phyloP scores from a whole-genome alignment of 2,797 vertebrate genomes.

The Propithecus perrieri region DNA sequence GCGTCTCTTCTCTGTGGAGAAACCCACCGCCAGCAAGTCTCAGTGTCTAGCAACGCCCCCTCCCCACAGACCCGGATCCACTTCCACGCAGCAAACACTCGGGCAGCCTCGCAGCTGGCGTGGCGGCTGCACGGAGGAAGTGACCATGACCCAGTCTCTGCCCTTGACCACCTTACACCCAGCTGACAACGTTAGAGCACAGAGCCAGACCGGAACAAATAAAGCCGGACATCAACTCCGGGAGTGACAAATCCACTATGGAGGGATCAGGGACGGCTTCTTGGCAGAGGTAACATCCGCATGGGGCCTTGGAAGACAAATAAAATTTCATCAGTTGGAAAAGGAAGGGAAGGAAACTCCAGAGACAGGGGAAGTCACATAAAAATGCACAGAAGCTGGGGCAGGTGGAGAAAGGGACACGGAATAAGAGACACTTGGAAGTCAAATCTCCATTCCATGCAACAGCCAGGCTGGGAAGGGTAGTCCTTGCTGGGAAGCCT shows the following conservation, averaged over 20 bases:
- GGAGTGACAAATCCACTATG: neutral
- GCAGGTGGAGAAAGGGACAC: neutral
- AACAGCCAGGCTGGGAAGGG: neutral
- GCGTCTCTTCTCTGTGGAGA: neutral
- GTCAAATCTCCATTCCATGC: neutral
- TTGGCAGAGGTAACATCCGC: neutral
- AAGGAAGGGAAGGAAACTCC: neutral
- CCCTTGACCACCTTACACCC: neutral
- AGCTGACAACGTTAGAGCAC: neutral
- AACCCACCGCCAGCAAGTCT: neutral
- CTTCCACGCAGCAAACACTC: neutral
- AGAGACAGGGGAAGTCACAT: neutral
- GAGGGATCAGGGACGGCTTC: neutral
- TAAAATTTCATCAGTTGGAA: neutral
- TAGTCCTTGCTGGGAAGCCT: neutral
- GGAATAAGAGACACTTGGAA: neutral
- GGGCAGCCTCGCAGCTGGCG: neutral
- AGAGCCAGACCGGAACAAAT: neutral
- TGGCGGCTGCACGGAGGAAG: neutral
- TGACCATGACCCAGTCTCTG: too few species aligned
- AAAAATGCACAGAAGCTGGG: neutral
- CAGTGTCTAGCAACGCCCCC: neutral
- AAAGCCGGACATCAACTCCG: neutral
- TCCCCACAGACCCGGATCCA: neutral
- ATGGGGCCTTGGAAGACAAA: neutral